Evolutionary conservation across 2,888 invertebrate species (phyloP), one percentile per base, ranked within the genome.

Genomic region (Osedax fenrisi): DNA sequence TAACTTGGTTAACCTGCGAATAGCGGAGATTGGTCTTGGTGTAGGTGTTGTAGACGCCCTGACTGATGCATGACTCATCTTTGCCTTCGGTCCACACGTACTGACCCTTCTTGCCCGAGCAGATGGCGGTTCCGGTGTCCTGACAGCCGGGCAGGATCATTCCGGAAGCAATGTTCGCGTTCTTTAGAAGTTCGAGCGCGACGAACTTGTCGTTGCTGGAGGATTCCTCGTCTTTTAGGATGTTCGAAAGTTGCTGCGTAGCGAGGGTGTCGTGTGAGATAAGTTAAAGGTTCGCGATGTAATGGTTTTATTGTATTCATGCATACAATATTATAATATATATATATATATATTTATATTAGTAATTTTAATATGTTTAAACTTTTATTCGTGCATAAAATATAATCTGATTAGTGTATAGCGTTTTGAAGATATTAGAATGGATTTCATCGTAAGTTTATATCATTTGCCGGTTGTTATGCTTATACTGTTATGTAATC

Each of bases 61-160:
- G 77, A 2, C 84, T 83, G 22, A 85, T 73, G 0, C 82, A 80
- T 75, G 82, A 83, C 27, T 80, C 83, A 79, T 85, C 84, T 17
- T 80, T 77, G 1, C 84, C 83, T 64, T 82, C 81, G n/a, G 79
- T 80, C 83, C 83, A 83, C 56, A 85, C 84, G 78, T 81, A 82
- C 79, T 85, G 84, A n/a, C 85, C 85, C 76, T 84, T 84, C 78
- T 85, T 85, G 25, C 83, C 84, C 41, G 82, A 73, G 3, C 76
- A 76, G 59, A 27, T 10, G 26, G 24, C 21, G 17, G 41, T 27
- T 2, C 70, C 85, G 24, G 85, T 85, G 77, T 85, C 85, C 78
- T 85, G 85, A 76, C 85, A 85, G 2, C 84, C 84, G 27, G 85
- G 85, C 10, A 85, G 78, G 0, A 85, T 79, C 84, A 84, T 84